Evolutionary conservation across 2,113 vertebrate genomes (phyloP), one percentile per base, ranked within the genome.

Genomic region (Alethe diademata): DNA sequence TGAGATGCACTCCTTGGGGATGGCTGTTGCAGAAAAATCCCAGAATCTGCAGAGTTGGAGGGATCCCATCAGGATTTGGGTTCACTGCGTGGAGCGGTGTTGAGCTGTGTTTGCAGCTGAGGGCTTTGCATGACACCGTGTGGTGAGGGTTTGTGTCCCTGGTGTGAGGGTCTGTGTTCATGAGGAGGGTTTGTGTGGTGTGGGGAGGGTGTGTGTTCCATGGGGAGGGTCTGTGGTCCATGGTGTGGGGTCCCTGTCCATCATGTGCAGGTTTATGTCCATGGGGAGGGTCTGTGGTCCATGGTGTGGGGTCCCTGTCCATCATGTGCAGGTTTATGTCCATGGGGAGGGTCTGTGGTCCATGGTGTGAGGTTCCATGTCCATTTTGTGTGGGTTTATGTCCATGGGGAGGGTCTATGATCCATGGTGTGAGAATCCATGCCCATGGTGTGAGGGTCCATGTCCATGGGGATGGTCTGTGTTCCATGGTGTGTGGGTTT

Each of bases 111-210:
- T 38, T 48, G 47, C 65, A 33, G 19, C 36, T 1, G 9, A 0
- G 1, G 26, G 14, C 9, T 0, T 8, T 6, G 53, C 0, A 0
- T 29, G 56, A 10, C 38, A 28, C 0, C 2, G 0, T 8, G 35
- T 29, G 24, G 29, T 16, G 82, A 65, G 29, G 45, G 35, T 48
- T 2, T 4, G 4, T 47, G 62, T 31, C 36, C 31, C 1, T 58
- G 24, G 18, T 20, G 29, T 19, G 81, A 64, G 28, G n/a, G 35
- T 47, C 2, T 3, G 2, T 36, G 61, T 35, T 36, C 31, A 4
- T 42, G 54, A 35, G 11, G 18, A 26, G 4, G 42, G 33, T 36
- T 3, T 53, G 5, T 62, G n/a, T 11, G 31, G 7, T 20, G 13
- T 40, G 29, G 35, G 7, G 17, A 62, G 1, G 33, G 19, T 9